phyloP scores from a whole-genome alignment of 2,888 invertebrate genomes.

The Apeira syringaria region DNA sequence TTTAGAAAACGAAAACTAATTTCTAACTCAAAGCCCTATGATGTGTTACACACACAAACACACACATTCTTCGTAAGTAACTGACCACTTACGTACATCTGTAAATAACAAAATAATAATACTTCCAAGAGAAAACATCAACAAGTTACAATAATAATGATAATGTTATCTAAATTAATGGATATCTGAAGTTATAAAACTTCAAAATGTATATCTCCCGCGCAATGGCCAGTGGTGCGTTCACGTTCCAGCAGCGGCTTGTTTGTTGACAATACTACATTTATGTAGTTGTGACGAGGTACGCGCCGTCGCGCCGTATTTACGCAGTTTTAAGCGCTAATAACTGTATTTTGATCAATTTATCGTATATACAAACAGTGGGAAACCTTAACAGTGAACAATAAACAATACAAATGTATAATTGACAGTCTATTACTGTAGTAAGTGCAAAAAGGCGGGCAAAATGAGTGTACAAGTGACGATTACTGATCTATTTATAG shows the following conservation, averaged over 20 bases:
- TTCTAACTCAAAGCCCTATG: too few relatives aligned
- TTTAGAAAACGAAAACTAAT: too few relatives aligned
- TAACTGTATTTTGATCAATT: slow-evolving; percentile 44
- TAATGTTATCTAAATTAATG: too few relatives aligned
- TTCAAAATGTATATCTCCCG: slow-evolving; percentile 32
- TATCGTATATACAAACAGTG: slow-evolving; percentile 41
- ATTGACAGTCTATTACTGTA: slow-evolving; percentile 41
- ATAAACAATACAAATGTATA: slow-evolving; percentile 37
- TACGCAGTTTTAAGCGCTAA: slow-evolving; percentile 49
- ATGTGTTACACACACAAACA: too few relatives aligned
- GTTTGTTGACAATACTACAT: slow-evolving; percentile 69
- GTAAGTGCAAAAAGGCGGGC: slow-evolving; percentile 69
- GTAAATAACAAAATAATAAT: too few relatives aligned
- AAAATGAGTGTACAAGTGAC: slow-evolving; percentile 71
- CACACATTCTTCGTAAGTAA: too few relatives aligned
- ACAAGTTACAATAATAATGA: too few relatives aligned
- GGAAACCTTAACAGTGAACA: slow-evolving; percentile 44
- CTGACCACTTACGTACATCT: too few relatives aligned
- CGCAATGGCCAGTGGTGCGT: slow-evolving; percentile 42
- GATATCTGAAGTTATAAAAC: too few relatives aligned
- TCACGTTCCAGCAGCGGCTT: slow-evolving; percentile 50
- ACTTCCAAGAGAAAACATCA: too few relatives aligned
- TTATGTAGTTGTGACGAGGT: slow-evolving; percentile 63
- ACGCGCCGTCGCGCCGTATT: slow-evolving; percentile 66
- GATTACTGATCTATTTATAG: slow-evolving; percentile 74